A percentile compares a stretch with the other conserved stretches of the same genome.
Evolutionary conservation across 2,888 invertebrate genomes (phyloP).

Genomic region (Lasioglossum oenotherae): DNA sequence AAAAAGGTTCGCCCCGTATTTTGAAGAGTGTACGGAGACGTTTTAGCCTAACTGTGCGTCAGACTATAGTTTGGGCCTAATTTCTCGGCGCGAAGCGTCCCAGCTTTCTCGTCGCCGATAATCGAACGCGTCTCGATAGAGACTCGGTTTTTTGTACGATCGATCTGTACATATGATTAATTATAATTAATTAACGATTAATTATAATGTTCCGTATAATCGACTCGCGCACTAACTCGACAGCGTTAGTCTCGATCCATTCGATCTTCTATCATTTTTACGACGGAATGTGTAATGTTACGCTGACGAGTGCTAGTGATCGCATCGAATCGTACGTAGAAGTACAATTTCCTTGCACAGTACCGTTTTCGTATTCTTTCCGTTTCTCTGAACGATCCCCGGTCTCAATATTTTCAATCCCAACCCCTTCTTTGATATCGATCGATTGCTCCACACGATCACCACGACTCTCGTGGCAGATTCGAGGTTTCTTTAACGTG

Average conservation of each 20-base stretch:
- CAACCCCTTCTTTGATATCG: neutral
- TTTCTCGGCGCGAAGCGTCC: neutral
- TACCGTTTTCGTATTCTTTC: neutral
- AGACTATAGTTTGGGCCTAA: slow-evolving; percentile 37
- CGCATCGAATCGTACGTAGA: neutral
- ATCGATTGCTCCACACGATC: neutral
- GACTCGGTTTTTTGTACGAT: slow-evolving; percentile 38
- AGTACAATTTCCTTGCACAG: neutral
- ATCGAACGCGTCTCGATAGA: slow-evolving; percentile 1
- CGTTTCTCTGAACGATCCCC: neutral
- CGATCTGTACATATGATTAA: slow-evolving; percentile 7
- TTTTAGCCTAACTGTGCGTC: slow-evolving; percentile 2
- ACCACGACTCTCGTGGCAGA: neutral
- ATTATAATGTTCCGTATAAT: slow-evolving; percentile 16
- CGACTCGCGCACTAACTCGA: slow-evolving; percentile 14
- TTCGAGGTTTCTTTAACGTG: neutral
- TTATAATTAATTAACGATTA: neutral
- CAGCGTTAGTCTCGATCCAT: neutral
- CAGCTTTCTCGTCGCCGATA: neutral
- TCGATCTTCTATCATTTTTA: slow-evolving; percentile 1
- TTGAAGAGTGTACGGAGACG: slow-evolving; percentile 6
- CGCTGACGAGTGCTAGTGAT: neutral
- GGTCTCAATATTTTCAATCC: neutral
- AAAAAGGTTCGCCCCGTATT: neutral
- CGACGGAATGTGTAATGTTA: neutral